Evolutionary conservation across 23 tunicate species (phyloP).

Genomic region (Styela plicata): DNA sequence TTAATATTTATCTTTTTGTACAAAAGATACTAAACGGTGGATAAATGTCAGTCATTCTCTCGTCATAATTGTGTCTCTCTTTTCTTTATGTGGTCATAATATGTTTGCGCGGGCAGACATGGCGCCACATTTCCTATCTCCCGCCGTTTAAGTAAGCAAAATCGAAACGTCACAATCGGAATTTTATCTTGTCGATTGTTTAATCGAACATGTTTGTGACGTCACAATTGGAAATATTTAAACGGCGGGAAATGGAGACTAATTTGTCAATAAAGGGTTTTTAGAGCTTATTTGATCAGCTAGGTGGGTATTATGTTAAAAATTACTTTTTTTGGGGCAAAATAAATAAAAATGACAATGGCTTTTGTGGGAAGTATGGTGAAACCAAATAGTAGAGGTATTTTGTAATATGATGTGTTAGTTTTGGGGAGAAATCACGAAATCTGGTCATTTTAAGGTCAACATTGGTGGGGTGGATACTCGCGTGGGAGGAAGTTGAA

Average conservation of each 20-base stretch:
- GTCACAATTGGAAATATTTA: neutral
- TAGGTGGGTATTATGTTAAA: neutral
- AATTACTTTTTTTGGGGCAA: neutral
- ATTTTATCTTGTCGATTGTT: neutral
- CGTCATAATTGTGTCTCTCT: neutral
- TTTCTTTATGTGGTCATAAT: neutral
- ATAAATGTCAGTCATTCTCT: neutral
- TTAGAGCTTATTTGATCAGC: neutral
- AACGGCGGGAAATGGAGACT: neutral
- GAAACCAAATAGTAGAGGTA: neutral
- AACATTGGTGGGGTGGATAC: too few relatives aligned
- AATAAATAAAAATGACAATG: too few relatives aligned
- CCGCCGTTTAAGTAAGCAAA: neutral
- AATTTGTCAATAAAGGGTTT: neutral
- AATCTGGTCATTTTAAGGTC: neutral
- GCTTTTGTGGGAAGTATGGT: neutral
- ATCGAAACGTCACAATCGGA: neutral
- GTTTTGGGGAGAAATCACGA: neutral
- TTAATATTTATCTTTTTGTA: neutral
- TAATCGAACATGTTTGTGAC: neutral
- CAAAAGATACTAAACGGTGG: neutral
- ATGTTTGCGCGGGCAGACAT: neutral
- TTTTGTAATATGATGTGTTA: neutral
- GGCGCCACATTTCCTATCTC: neutral
- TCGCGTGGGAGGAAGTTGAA: too few relatives aligned